phyloP scores from a whole-genome alignment of 1,140 invertebrate genomes.

The Ericerus pela region DNA sequence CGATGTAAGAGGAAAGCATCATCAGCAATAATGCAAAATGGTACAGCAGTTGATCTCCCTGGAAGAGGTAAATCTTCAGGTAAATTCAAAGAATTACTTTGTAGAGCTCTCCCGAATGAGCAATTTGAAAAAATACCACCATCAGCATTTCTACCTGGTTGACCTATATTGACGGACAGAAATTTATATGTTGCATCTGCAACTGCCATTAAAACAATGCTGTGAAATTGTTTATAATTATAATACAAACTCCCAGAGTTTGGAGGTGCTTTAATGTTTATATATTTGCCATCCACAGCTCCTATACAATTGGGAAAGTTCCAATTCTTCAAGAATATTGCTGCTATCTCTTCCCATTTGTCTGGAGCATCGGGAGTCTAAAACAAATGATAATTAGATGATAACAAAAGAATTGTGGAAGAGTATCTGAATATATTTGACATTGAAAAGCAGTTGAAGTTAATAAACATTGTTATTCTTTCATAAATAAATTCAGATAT shows the following conservation, averaged over 20 bases:
- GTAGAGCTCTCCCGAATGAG: conserved; percentile 1
- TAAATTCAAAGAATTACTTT: neutral
- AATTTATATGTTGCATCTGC: conserved; percentile 32
- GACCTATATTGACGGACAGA: conserved; percentile 28
- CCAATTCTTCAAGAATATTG: conserved; percentile 25
- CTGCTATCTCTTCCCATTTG: neutral
- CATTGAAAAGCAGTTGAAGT: too few species aligned
- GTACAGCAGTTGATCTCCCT: too few species aligned
- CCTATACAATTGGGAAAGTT: conserved; percentile 34
- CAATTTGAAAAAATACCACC: conserved; percentile 11
- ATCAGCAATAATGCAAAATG: too few species aligned
- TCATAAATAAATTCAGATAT: too few species aligned
- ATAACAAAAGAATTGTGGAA: too few species aligned
- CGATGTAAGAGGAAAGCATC: too few species aligned
- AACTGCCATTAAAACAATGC: conserved; percentile 27
- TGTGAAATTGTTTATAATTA: conserved; percentile 32
- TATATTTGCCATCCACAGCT: conserved; percentile 31
- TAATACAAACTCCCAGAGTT: conserved; percentile 27
- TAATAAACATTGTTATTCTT: too few species aligned
- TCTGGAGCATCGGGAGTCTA: neutral
- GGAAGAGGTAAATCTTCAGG: too few species aligned
- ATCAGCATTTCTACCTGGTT: conserved; percentile 24
- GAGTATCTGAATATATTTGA: too few species aligned
- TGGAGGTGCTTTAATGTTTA: conserved; percentile 25
- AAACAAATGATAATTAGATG: too few species aligned